Evolutionary conservation across 35 echinoderm and acorn worm species (phyloP).

Genomic region (Strongylocentrotus purpuratus): DNA sequence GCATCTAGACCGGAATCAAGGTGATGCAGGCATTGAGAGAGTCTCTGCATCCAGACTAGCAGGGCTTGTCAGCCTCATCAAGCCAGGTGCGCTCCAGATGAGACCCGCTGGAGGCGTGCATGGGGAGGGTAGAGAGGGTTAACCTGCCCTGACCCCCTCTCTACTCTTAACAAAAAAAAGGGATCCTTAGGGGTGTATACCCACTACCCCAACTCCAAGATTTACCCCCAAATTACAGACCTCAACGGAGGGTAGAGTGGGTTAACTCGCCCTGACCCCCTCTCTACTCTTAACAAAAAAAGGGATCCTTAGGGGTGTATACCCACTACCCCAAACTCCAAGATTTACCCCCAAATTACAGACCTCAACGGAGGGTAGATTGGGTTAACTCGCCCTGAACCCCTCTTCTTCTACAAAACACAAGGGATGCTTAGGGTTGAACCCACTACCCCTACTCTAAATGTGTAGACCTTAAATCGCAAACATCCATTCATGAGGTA

Average conservation of each 20-base stretch:
- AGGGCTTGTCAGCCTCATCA: slow-evolving; percentile 13
- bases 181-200: background rate
- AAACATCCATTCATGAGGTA: too few species aligned
- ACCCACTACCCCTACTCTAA: too few species aligned
- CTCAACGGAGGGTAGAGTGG: background rate
- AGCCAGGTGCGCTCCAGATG: slow-evolving; percentile 43
- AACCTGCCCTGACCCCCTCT: slow-evolving; percentile 43
- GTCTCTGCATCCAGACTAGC: background rate
- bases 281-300: too few species aligned
- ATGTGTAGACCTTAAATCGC: too few species aligned
- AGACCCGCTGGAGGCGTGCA: slow-evolving; percentile 26
- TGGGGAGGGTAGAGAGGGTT: slow-evolving; percentile 14
- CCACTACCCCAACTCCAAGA: background rate
- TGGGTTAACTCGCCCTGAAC: too few species aligned
- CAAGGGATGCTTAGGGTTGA: too few species aligned
- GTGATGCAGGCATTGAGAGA: background rate
- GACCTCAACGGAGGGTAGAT: background rate
- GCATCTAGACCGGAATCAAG: background rate
- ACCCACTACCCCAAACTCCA: background rate
- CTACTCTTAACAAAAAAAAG: background rate
- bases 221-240: background rate
- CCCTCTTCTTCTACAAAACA: too few species aligned
- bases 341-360: background rate
- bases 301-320: too few species aligned
- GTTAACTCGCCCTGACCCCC: too few species aligned